A percentile compares a stretch with the other conserved stretches of the same genome.
Evolutionary conservation across 2,797 vertebrate genomes (phyloP).

Genomic region (Nothura maculosa): DNA sequence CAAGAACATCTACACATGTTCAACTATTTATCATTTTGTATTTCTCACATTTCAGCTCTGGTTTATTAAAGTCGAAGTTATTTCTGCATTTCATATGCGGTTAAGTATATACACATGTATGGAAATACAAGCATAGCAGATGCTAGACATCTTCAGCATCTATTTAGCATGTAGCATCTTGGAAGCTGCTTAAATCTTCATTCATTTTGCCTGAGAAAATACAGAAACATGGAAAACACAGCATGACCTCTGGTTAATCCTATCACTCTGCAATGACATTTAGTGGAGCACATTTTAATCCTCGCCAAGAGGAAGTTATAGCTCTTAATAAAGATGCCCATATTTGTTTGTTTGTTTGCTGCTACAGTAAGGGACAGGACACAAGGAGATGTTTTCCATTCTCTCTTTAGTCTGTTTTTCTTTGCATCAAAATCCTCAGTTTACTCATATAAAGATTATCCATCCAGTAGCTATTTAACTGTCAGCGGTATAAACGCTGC

Average conservation of each 20-base stretch:
- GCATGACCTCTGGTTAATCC: background rate
- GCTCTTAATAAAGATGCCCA: background rate
- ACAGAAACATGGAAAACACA: background rate
- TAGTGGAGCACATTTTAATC: background rate
- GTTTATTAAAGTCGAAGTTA: background rate
- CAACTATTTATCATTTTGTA: background rate
- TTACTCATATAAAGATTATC: background rate
- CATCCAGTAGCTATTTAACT: background rate
- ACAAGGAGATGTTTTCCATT: background rate
- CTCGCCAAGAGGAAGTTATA: background rate
- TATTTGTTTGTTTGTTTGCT: background rate
- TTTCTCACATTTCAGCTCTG: background rate
- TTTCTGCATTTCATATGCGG: background rate
- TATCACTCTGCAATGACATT: background rate
- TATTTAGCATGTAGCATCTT: background rate
- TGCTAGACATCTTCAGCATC: background rate
- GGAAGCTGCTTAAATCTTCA: constrained; percentile 19
- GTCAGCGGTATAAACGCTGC: background rate
- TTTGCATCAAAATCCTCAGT: background rate
- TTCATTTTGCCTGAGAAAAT: background rate
- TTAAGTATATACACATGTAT: background rate
- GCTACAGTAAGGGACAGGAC: background rate
- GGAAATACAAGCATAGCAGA: background rate
- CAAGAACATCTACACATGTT: background rate
- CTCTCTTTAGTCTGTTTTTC: background rate